Conservation (phyloP, 2,888 invertebrate species). For the Gibbula magus region DNA sequence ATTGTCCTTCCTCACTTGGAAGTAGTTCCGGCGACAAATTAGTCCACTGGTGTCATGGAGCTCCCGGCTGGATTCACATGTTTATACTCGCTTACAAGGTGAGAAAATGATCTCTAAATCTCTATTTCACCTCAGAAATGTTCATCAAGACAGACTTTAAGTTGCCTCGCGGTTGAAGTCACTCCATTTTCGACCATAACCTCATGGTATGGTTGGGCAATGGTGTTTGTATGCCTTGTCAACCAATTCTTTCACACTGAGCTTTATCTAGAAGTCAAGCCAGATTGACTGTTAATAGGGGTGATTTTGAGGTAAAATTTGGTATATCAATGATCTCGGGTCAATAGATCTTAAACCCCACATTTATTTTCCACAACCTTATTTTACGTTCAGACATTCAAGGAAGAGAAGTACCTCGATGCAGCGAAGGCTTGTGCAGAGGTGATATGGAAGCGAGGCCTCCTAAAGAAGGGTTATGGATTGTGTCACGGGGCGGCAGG, state of each 20-base stretch:
- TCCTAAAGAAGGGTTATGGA: constrained; percentile 89
- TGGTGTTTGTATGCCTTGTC: too few relatives aligned
- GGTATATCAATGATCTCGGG: too few relatives aligned
- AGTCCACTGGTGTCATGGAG: constrained; percentile 97
- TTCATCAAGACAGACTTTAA: background rate
- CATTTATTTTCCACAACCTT: background rate
- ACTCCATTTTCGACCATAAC: too few relatives aligned
- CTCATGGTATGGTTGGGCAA: too few relatives aligned
- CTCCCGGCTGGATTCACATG: constrained; percentile 88
- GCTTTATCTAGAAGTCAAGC: too few relatives aligned
- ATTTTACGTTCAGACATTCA: constrained; percentile 80
- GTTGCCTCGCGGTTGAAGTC: background rate
- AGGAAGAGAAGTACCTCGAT: constrained; percentile 82
- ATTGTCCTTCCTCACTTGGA: constrained; percentile 85
- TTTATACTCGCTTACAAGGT: constrained; percentile 75
- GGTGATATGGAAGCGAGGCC: constrained; percentile 87
- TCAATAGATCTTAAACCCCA: background rate
- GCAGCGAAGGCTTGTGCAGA: constrained; percentile 84
- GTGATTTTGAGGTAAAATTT: too few relatives aligned
- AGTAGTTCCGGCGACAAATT: constrained; percentile 82
- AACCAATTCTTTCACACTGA: too few relatives aligned
- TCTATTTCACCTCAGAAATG: too few relatives aligned
- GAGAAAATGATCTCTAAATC: background rate
- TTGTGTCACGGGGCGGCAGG: constrained; percentile 92
- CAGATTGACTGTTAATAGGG: too few relatives aligned